phyloP scores from a whole-genome alignment of 2,888 invertebrate genomes.

The Drosophila limbata region DNA sequence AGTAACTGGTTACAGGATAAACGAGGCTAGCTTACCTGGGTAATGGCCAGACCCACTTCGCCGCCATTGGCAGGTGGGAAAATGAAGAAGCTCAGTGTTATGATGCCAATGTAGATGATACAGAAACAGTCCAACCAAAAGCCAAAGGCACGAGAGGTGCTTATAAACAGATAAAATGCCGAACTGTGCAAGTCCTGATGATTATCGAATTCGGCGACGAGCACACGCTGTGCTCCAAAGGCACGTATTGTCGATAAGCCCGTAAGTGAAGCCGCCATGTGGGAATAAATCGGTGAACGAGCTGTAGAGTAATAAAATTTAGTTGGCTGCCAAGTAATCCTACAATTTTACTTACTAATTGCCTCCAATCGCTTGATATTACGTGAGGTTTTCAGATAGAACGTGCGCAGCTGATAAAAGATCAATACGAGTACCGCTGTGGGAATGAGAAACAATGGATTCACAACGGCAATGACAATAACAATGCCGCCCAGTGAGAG shows the following conservation, averaged over 20 bases:
- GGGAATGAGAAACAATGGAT: slow-evolving; percentile 90
- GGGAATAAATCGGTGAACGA: slow-evolving; percentile 97
- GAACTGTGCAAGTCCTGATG: slow-evolving; percentile 95
- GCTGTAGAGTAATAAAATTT: slow-evolving; percentile 85
- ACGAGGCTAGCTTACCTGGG: slow-evolving; percentile 86
- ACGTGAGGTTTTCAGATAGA: slow-evolving; percentile 92
- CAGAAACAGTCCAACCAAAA: slow-evolving; percentile 97
- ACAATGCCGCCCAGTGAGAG: slow-evolving; percentile 92
- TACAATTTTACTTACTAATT: slow-evolving; percentile 88
- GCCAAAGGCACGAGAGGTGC: slow-evolving; percentile 96
- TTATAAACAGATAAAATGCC: slow-evolving; percentile 96
- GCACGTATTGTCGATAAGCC: slow-evolving; percentile 97
- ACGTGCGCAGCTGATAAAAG: slow-evolving; percentile 91
- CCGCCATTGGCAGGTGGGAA: slow-evolving; percentile 89
- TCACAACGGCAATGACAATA: slow-evolving; percentile 91
- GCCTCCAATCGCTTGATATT: slow-evolving; percentile 93
- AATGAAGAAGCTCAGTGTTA: slow-evolving; percentile 94
- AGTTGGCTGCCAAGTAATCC: neutral
- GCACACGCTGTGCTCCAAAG: slow-evolving; percentile 92
- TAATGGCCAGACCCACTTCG: slow-evolving; percentile 92
- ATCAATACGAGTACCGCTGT: slow-evolving; percentile 89
- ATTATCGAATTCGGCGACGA: slow-evolving; percentile 92
- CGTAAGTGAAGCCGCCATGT: slow-evolving; percentile 94
- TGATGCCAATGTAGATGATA: slow-evolving; percentile 93
- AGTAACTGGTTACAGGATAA: neutral